phyloP scores from a whole-genome alignment of 2,113 vertebrate species.

The Myiopsitta monachus region DNA sequence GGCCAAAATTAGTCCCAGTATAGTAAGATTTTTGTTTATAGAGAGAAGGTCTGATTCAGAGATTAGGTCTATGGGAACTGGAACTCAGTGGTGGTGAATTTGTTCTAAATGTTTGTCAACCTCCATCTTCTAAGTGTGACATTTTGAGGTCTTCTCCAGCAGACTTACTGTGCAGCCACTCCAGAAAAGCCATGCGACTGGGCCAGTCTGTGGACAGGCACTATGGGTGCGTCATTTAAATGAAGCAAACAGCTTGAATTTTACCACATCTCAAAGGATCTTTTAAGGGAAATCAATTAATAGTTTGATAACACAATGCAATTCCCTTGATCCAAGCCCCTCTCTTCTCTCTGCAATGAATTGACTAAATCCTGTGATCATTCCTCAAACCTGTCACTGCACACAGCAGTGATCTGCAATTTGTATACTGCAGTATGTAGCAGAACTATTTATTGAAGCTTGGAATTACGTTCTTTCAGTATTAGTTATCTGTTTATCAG shows the following conservation, averaged over 20 bases:
- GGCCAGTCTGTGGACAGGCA: neutral
- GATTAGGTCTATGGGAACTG: neutral
- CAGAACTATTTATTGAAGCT: constrained; percentile 23
- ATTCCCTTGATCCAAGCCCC: neutral
- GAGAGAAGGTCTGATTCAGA: neutral
- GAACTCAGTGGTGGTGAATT: neutral
- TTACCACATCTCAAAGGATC: neutral
- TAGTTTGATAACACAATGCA: constrained; percentile 10
- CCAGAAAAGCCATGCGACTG: accelerated
- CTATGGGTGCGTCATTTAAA: neutral
- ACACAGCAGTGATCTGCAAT: neutral
- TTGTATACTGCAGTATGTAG: neutral
- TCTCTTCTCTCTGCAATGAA: neutral
- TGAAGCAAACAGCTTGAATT: neutral
- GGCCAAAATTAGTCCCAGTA: neutral
- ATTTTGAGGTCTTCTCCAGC: neutral
- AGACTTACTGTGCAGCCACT: neutral
- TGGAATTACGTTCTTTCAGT: neutral
- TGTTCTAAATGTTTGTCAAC: neutral
- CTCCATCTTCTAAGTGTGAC: neutral
- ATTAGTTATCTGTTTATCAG: constrained; percentile 51
- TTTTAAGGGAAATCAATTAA: constrained; percentile 28
- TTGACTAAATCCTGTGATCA: neutral
- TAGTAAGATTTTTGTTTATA: neutral
- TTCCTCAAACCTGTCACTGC: constrained; percentile 47